Percentiles rank a stretch among this genome's conserved stretches.
Evolutionary conservation across 2,113 vertebrate species (phyloP).

Genomic region (Solea senegalensis): DNA sequence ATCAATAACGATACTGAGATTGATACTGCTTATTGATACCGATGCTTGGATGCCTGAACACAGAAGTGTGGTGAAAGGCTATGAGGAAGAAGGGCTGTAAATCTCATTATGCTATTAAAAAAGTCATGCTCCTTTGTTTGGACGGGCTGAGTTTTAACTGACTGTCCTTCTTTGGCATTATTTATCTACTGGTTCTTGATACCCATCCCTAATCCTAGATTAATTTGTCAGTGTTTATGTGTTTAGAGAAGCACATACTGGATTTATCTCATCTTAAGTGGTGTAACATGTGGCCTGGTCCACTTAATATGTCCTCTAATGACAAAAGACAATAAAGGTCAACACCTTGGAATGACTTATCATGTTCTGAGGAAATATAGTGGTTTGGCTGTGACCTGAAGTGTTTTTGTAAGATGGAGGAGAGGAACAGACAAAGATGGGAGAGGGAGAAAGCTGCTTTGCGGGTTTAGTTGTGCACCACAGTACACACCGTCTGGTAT

Average conservation of each 20-base stretch:
- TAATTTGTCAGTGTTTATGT: background rate
- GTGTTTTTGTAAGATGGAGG: conserved; percentile 57
- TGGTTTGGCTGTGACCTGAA: conserved; percentile 44
- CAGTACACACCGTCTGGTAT: conserved; percentile 70
- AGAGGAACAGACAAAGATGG: conserved; percentile 47
- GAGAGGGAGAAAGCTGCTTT: conserved; percentile 74
- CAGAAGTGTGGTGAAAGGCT: too few relatives aligned
- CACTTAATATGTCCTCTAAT: conserved; percentile 36
- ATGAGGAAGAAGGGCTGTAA: too few relatives aligned
- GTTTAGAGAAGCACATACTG: conserved; percentile 11
- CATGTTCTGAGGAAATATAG: conserved; percentile 36
- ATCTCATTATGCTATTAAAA: too few relatives aligned
- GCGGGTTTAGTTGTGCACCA: conserved; percentile 61
- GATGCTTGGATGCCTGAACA: too few relatives aligned
- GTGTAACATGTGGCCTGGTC: conserved; percentile 12
- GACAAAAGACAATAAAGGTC: conserved; percentile 39
- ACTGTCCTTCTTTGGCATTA: too few relatives aligned
- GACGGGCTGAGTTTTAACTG: too few relatives aligned
- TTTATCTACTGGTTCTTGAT: too few relatives aligned
- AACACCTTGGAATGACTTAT: conserved; percentile 19
- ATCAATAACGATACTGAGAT: too few relatives aligned
- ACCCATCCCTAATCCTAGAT: too few relatives aligned
- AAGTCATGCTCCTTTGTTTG: too few relatives aligned
- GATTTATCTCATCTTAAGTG: conserved; percentile 1
- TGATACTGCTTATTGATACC: too few relatives aligned